Conservation (phyloP, 1,140 invertebrate species). For the Brachionus paranguensis region DNA sequence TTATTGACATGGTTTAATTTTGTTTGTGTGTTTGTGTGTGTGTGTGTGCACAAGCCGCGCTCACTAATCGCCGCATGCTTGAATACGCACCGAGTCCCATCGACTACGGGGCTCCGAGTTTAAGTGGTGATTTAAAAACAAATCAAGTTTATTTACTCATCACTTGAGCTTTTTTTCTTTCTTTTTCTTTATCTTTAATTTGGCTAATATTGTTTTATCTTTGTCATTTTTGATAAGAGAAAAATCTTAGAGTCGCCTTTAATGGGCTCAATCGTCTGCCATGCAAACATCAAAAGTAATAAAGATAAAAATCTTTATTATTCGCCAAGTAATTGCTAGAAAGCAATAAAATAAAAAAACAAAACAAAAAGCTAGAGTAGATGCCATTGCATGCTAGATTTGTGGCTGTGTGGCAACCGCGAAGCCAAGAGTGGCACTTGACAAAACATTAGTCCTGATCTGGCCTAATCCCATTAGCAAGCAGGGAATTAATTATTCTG, state of each 20-base stretch:
- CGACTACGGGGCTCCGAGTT: background rate
- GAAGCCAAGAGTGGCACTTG: constrained; percentile 14
- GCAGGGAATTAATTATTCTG: background rate
- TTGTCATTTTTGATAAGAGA: background rate
- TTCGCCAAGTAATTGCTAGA: constrained; percentile 7
- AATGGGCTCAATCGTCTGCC: background rate
- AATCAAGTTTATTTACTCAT: constrained; percentile 1
- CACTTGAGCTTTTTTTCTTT: background rate
- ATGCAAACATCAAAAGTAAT: background rate
- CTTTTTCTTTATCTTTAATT: background rate
- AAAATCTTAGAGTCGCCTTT: background rate
- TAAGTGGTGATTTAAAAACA: background rate
- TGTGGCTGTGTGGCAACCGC: background rate
- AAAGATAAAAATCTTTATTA: background rate
- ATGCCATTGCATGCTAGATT: background rate
- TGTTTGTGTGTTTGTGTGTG: background rate
- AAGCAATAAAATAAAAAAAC: background rate
- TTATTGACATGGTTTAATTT: background rate
- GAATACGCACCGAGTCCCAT: background rate
- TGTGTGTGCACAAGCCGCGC: background rate
- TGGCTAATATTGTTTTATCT: background rate
- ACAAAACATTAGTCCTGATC: background rate
- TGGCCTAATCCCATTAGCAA: background rate
- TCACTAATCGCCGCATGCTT: background rate
- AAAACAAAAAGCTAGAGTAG: too few species aligned